Conservation (phyloP, 2,113 vertebrate genomes). For the Vireo altiloquus region DNA sequence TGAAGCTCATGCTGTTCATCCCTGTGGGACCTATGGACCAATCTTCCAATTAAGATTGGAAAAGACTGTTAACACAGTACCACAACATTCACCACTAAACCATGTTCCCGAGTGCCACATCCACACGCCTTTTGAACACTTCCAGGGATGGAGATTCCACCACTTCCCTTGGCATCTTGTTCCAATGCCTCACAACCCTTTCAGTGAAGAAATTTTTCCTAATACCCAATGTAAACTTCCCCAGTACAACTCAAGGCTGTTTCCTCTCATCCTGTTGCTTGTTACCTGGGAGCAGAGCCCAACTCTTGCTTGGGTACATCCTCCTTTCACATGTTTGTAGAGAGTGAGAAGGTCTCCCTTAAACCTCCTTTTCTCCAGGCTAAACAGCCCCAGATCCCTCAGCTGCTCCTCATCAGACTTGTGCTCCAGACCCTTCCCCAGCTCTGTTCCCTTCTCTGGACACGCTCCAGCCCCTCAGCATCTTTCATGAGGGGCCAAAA, state of each 20-base stretch:
- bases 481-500: background rate
- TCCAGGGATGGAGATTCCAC: background rate
- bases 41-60: background rate
- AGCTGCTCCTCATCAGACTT: background rate
- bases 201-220: background rate
- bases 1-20: background rate
- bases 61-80: background rate
- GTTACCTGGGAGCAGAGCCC: background rate
- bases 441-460: background rate
- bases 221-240: background rate
- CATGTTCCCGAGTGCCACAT: background rate
- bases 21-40: background rate
- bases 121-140: background rate
- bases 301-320: background rate
- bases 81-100: background rate
- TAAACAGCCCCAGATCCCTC: background rate
- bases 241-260: background rate
- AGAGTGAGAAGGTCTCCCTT: background rate
- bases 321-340: background rate
- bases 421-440: background rate
- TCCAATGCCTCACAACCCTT: background rate
- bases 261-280: fast-evolving
- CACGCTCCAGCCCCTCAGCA: fast-evolving
- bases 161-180: background rate
- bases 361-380: background rate